Evolutionary conservation across 1,140 invertebrate species (phyloP).

Genomic region (Drosophila fuyamai): DNA sequence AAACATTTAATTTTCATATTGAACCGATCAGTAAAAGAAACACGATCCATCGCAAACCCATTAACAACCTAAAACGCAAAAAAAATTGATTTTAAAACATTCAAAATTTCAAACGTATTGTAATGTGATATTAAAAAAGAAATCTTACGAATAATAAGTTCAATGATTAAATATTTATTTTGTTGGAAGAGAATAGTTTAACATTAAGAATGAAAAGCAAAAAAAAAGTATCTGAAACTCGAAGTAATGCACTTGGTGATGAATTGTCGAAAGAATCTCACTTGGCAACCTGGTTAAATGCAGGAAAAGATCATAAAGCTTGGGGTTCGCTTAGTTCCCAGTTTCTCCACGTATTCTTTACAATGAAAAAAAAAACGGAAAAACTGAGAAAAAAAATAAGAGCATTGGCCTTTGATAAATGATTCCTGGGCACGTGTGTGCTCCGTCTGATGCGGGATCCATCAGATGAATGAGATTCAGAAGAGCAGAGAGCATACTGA

Average conservation of each 20-base stretch:
- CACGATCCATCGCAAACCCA: too few relatives aligned
- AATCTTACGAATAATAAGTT: too few relatives aligned
- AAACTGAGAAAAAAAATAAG: slow-evolving; percentile 6
- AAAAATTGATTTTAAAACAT: too few relatives aligned
- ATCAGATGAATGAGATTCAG: slow-evolving; percentile 13
- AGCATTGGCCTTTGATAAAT: slow-evolving; percentile 28
- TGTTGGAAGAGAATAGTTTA: too few relatives aligned
- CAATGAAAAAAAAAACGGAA: background rate
- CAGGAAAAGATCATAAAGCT: background rate
- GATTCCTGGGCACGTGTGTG: slow-evolving; percentile 32
- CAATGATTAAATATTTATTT: too few relatives aligned
- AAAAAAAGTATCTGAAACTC: too few relatives aligned
- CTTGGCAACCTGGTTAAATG: background rate
- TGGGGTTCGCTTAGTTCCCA: background rate
- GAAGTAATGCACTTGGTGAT: background rate
- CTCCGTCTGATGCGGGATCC: slow-evolving; percentile 23
- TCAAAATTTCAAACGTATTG: too few relatives aligned
- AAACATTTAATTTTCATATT: too few relatives aligned
- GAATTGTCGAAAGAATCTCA: slow-evolving; percentile 1
- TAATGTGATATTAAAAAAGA: too few relatives aligned
- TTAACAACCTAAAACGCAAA: too few relatives aligned
- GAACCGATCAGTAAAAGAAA: too few relatives aligned
- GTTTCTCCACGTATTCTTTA: background rate
- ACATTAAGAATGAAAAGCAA: background rate
- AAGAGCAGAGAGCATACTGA: background rate